Conservation (phyloP, 1,140 invertebrate genomes). For the Nomia melanderi region DNA sequence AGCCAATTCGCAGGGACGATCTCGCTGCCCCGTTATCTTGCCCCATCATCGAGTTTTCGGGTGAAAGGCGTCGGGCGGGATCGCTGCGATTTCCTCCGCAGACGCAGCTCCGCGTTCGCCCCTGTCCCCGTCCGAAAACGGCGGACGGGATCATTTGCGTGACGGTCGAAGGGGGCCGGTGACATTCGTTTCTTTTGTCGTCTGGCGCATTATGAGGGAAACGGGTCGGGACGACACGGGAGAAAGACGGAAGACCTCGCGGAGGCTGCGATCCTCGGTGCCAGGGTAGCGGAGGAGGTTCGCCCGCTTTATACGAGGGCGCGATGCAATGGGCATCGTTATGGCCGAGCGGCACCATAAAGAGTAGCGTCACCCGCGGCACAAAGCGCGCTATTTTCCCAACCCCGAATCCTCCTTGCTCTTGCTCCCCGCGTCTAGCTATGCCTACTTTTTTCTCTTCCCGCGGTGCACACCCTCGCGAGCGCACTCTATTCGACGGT, state of each 20-base stretch:
- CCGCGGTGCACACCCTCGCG: constrained; percentile 9
- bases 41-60: neutral
- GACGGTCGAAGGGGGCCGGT: constrained; percentile 2
- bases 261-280: constrained; percentile 31
- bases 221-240: constrained; percentile 27
- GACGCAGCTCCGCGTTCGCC: constrained; percentile 22
- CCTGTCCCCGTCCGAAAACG: neutral
- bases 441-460: constrained; percentile 41
- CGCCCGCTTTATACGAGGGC: constrained; percentile 56
- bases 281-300: constrained; percentile 49
- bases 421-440: neutral
- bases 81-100: constrained; percentile 23
- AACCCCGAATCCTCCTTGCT: constrained; percentile 43
- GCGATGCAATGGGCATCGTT: constrained; percentile 69
- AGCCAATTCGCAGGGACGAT: constrained; percentile 19
- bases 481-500: constrained; percentile 26
- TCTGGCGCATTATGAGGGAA: constrained; percentile 57
- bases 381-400: constrained; percentile 69
- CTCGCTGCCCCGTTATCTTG: neutral
- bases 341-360: constrained; percentile 66
- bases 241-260: constrained; percentile 10
- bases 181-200: constrained; percentile 67
- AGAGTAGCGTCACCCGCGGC: constrained; percentile 60
- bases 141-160: constrained; percentile 29
- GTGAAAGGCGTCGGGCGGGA: constrained; percentile 28